phyloP scores from a whole-genome alignment of 2,888 invertebrate genomes.

The Leptinotarsa rubiginosa region DNA sequence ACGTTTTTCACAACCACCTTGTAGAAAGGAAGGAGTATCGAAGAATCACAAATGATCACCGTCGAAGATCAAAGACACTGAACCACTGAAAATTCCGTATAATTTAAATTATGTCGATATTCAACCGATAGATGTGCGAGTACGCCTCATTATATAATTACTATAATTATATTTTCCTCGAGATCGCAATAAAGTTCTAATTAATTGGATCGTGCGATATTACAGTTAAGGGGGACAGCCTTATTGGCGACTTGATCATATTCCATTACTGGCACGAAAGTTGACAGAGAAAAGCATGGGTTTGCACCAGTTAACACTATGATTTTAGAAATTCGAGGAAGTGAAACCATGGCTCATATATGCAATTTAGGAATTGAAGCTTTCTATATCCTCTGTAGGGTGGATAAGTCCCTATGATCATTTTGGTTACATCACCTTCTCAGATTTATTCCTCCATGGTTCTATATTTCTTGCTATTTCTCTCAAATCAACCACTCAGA shows the following conservation, averaged over 20 bases:
- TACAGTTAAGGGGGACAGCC: conserved; percentile 32
- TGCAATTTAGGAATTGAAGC: too few relatives aligned
- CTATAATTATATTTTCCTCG: conserved; percentile 12
- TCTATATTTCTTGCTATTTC: too few relatives aligned
- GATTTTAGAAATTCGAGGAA: too few relatives aligned
- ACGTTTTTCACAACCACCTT: too few relatives aligned
- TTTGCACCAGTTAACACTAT: background rate
- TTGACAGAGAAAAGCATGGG: background rate
- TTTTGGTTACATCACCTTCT: too few relatives aligned
- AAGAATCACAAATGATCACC: too few relatives aligned
- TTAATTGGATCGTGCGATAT: conserved; percentile 29
- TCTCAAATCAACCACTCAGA: too few relatives aligned
- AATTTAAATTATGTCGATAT: background rate
- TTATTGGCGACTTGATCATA: conserved; percentile 18
- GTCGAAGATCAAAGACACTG: background rate
- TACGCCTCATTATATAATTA: conserved; percentile 6
- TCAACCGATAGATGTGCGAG: background rate
- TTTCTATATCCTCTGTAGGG: too few relatives aligned
- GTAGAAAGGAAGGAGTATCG: too few relatives aligned
- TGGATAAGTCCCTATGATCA: too few relatives aligned
- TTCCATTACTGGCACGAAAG: background rate
- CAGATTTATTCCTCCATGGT: too few relatives aligned
- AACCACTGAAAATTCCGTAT: background rate
- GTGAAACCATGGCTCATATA: too few relatives aligned
- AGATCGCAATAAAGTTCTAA: conserved; percentile 3